Conservation (phyloP, 2,113 vertebrate species). For the Piprites chloris region DNA sequence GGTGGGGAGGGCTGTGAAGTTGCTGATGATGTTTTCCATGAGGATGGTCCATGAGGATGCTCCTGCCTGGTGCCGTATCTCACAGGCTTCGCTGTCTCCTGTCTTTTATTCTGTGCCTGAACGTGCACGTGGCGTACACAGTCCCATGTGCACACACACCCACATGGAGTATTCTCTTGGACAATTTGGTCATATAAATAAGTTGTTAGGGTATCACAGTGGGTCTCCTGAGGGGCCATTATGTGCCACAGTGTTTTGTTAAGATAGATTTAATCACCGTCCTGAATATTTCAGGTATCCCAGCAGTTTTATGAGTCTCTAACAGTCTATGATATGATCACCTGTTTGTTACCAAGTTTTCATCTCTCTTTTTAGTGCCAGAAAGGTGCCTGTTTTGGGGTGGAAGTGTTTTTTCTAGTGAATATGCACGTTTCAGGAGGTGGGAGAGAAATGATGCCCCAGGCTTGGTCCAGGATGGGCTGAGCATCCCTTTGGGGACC, state of each 20-base stretch:
- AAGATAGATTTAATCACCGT: background rate
- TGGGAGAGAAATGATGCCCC: background rate
- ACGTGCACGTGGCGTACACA: background rate
- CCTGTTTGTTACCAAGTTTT: background rate
- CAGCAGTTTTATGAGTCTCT: background rate
- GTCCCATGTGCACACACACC: background rate
- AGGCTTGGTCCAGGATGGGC: background rate
- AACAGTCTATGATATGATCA: background rate
- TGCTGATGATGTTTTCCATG: background rate
- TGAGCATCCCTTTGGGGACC: background rate
- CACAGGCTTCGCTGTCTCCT: background rate
- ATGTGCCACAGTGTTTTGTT: background rate
- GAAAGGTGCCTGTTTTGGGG: background rate
- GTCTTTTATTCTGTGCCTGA: background rate
- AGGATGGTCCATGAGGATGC: accelerated
- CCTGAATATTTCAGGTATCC: background rate
- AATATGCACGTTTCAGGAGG: background rate
- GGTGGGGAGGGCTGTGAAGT: background rate
- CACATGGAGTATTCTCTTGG: background rate
- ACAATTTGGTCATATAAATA: background rate
- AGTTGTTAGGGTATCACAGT: background rate
- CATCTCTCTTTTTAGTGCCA: background rate
- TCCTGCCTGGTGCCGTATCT: background rate
- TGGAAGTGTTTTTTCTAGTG: background rate
- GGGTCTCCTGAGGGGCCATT: conserved; percentile 1